A percentile compares a stretch with the other conserved stretches of the same genome.
Conservation (phyloP, 2,797 vertebrate species). For the Gymnoscopelus microlampas region DNA sequence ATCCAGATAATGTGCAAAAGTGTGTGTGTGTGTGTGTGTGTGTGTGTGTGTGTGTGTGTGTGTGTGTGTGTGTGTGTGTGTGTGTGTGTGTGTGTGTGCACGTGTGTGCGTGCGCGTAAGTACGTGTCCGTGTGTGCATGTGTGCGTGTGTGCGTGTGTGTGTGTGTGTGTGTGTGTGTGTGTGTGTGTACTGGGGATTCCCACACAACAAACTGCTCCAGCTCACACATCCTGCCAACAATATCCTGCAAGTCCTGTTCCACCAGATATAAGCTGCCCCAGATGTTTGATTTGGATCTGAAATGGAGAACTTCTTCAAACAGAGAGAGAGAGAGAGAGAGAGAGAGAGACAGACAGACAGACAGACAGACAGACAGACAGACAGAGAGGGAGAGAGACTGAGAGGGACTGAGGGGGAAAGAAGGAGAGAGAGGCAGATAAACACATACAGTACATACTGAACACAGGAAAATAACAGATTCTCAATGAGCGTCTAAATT, state of each 20-base stretch:
- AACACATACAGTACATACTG: too few relatives aligned
- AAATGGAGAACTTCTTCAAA: conserved; percentile 69
- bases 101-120: neutral
- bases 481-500: too few relatives aligned
- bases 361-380: conserved; percentile 3
- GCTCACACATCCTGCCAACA: conserved; percentile 80
- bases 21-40: conserved; percentile 19
- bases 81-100: conserved; percentile 33
- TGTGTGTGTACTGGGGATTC: conserved; percentile 72
- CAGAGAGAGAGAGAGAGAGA: conserved; percentile 23
- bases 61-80: neutral
- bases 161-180: conserved; percentile 7
- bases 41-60: conserved; percentile 19
- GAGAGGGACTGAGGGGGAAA: neutral
- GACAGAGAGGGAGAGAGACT: conserved; percentile 22
- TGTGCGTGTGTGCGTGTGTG: neutral
- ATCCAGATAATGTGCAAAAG: conserved; percentile 40
- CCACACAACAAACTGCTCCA: conserved; percentile 75
- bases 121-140: too few relatives aligned
- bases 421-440: neutral
- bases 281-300: conserved; percentile 79
- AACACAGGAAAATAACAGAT: too few relatives aligned
- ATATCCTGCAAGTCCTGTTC: conserved; percentile 81
- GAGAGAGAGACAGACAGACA: conserved; percentile 2
- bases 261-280: conserved; percentile 79